Base-by-base conservation (phyloP, 2,888 invertebrate genomes). In the Nysson spinosus region DNA sequence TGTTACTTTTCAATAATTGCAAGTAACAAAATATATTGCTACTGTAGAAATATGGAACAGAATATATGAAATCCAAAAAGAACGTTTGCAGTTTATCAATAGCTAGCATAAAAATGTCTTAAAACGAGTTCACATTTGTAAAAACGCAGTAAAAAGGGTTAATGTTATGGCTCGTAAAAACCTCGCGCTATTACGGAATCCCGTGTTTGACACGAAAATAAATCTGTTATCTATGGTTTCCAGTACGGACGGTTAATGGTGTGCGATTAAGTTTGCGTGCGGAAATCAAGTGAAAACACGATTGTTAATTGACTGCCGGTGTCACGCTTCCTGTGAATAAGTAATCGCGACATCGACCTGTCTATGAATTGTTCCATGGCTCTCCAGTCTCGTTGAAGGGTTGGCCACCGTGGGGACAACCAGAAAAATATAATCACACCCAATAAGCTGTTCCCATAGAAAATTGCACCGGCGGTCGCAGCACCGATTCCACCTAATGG, bases 401-500 rank as follows among this genome's bases (percentile, higher is more conserved):
- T 44, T 9, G 74, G 64, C 87, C 87, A 87, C 7, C 77, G 82
- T 1, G 80, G 78, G 2, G 85, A 79, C 20, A 88, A 77, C 73
- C 83, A 76, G 51, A 84, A 63, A 60, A 87, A 87, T 51, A 87
- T 57, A 9, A 82, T 9, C 1, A 77, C 64, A 0, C 82, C 86
- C 17, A 84, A n/a, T 30, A 87, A 68, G 44, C 83, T 79, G 61
- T 87, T 87, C 9, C 84, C 83, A 47, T 87, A 88, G 69, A 87
- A 87, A 24, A 86, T 68, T 4, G 83, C 85, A 4, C 87, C 87
- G 2, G 78, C 81, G 1, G 87, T 87, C 1, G 87, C 86, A 26
- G 78, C 76, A 0, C 77, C 77, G 20, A 87, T 80, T 3, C 85
- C 86, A 22, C 85, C 87, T 87, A 54, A 60, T 28, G 39, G 37